These are phyloP conservation scores for Girardinus metallicus DNA, from an alignment of 2,797 vertebrate genomes.

Conservation along the genomic window DNA sequence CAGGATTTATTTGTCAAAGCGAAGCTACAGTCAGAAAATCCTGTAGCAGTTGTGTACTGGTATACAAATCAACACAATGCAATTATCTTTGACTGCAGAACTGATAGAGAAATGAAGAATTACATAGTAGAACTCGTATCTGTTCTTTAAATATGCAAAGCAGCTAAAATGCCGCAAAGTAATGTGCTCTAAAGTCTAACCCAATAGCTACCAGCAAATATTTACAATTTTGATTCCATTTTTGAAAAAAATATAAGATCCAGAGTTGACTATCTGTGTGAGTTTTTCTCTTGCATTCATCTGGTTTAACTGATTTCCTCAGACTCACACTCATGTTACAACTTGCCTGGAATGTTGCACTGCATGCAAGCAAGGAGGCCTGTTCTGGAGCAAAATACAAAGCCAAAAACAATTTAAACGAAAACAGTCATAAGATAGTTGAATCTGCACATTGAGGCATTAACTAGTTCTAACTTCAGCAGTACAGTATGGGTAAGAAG, in stretches of 20 bases:
- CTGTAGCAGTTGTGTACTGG: constrained; percentile 14
- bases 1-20: constrained; percentile 51
- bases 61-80: constrained; percentile 32
- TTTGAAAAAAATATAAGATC: constrained; percentile 21
- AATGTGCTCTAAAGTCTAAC: not conserved
- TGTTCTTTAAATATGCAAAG: not conserved
- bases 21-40: constrained; percentile 33
- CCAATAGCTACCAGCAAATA: constrained; percentile 16
- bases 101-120: constrained; percentile 6
- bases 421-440: not conserved
- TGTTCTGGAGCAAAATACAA: not conserved
- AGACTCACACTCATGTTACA: constrained; percentile 52
- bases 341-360: constrained; percentile 74
- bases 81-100: constrained; percentile 9
- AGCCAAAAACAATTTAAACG: not conserved
- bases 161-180: not conserved
- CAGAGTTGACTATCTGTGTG: constrained; percentile 38
- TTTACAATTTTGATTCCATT: not conserved
- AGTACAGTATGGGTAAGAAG: not conserved
- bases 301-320: constrained; percentile 61
- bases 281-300: constrained; percentile 52
- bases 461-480: constrained; percentile 9
- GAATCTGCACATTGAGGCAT: not conserved
- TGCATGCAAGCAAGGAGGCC: constrained; percentile 37
- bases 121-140: not conserved